Evolutionary conservation across 23 tunicate genomes (phyloP).

Genomic region (Trididemnum miniatum): DNA sequence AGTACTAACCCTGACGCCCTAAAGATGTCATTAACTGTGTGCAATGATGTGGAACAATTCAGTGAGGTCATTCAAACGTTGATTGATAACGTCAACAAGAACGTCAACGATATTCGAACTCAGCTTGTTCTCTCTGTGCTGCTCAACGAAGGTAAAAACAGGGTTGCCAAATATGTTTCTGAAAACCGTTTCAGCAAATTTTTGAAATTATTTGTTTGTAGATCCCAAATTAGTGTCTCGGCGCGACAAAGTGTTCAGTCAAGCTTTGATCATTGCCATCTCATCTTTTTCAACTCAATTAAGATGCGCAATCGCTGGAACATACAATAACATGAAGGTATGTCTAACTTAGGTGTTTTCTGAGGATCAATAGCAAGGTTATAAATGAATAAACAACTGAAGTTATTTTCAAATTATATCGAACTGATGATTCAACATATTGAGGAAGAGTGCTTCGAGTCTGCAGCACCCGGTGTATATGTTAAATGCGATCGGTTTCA

Average conservation of each 20-base stretch:
- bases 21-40: slow-evolving; percentile 72
- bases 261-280: slow-evolving; percentile 67
- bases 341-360: no score
- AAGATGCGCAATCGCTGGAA: slow-evolving; percentile 67
- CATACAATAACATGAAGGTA: slow-evolving; percentile 94
- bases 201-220: not conserved
- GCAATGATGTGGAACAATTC: slow-evolving; percentile 77
- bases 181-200: not conserved
- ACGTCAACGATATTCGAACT: slow-evolving; percentile 77
- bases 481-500: no score
- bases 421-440: no score
- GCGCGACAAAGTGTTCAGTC: slow-evolving; percentile 94
- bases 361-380: no score
- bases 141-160: slow-evolving; percentile 82
- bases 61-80: slow-evolving; percentile 86
- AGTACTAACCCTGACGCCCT: slow-evolving; percentile 80
- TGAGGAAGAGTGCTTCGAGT: no score
- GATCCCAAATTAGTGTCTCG: slow-evolving; percentile 84
- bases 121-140: slow-evolving; percentile 84
- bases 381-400: no score
- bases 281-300: slow-evolving; percentile 84
- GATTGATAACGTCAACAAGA: slow-evolving; percentile 67
- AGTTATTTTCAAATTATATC: no score
- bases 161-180: not conserved
- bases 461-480: no score